Conservation (phyloP, 2,888 invertebrate species). For the Portevinia maculata region DNA sequence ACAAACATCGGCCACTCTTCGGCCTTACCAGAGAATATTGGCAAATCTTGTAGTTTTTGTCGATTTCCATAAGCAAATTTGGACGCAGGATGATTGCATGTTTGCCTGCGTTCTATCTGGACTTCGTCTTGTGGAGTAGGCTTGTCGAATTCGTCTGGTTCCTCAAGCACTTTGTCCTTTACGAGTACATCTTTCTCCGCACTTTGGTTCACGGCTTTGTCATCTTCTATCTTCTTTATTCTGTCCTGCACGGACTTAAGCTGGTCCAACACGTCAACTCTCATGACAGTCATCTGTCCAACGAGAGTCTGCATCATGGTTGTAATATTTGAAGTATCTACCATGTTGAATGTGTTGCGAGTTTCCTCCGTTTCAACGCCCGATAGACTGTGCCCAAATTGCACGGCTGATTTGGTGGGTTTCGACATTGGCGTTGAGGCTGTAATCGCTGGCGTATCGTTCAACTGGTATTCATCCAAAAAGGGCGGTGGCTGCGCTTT, state of each 20-base stretch:
- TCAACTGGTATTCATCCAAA: too few relatives aligned
- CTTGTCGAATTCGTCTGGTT: too few relatives aligned
- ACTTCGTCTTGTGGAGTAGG: background rate
- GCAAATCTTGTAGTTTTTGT: conserved; percentile 25
- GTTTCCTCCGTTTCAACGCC: background rate
- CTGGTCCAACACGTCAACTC: background rate
- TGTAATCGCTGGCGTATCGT: background rate
- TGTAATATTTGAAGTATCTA: background rate
- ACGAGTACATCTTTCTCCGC: too few relatives aligned
- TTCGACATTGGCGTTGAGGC: conserved; percentile 2
- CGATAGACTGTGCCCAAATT: conserved; percentile 1
- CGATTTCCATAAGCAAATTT: background rate
- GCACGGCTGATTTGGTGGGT: background rate
- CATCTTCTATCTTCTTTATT: background rate
- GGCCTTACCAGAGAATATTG: too few relatives aligned
- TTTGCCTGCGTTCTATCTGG: background rate
- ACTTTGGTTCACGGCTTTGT: too few relatives aligned
- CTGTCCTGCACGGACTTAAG: background rate
- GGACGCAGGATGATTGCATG: background rate
- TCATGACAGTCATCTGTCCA: background rate
- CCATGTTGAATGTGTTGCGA: background rate
- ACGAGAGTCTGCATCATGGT: too few relatives aligned
- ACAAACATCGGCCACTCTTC: conserved; percentile 59
- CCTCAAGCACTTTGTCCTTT: too few relatives aligned
- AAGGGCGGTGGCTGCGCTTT: background rate